Evolutionary conservation across 1,140 invertebrate genomes (phyloP).

Genomic region (Episyrphus balteatus): DNA sequence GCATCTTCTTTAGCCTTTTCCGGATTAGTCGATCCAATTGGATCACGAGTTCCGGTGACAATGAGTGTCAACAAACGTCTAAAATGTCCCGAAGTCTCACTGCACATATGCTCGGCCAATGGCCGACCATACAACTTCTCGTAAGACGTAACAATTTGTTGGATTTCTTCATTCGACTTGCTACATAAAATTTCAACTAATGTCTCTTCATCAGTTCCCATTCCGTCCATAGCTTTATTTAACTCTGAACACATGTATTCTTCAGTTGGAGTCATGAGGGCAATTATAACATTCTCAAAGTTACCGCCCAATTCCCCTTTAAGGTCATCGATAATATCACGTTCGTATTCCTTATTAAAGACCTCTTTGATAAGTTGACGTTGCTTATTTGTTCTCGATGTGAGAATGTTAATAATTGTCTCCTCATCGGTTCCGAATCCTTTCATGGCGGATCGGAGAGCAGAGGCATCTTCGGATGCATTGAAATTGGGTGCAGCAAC

Average conservation of each 20-base stretch:
- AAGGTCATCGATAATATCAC: slow-evolving; percentile 58
- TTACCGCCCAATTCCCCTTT: slow-evolving; percentile 58
- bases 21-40: slow-evolving; percentile 27
- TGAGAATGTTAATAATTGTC: slow-evolving; percentile 75
- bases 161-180: slow-evolving; percentile 69
- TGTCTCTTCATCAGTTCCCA: slow-evolving; percentile 69
- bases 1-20: slow-evolving; percentile 40
- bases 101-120: slow-evolving; percentile 56
- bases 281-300: slow-evolving; percentile 60
- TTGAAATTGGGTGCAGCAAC: slow-evolving; percentile 68
- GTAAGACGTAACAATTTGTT: slow-evolving; percentile 62
- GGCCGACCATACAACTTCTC: slow-evolving; percentile 56
- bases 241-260: slow-evolving; percentile 56
- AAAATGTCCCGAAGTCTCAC: slow-evolving; percentile 64
- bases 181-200: slow-evolving; percentile 72
- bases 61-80: slow-evolving; percentile 51
- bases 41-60: slow-evolving; percentile 38
- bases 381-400: slow-evolving; percentile 66
- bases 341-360: slow-evolving; percentile 60
- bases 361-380: slow-evolving; percentile 50
- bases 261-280: slow-evolving; percentile 50
- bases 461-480: slow-evolving; percentile 68
- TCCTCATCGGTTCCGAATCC: slow-evolving; percentile 78
- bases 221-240: slow-evolving; percentile 50
- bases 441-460: slow-evolving; percentile 81